Conservation (phyloP, 2,888 invertebrate species). For the Orthonychiurus folsomi region DNA sequence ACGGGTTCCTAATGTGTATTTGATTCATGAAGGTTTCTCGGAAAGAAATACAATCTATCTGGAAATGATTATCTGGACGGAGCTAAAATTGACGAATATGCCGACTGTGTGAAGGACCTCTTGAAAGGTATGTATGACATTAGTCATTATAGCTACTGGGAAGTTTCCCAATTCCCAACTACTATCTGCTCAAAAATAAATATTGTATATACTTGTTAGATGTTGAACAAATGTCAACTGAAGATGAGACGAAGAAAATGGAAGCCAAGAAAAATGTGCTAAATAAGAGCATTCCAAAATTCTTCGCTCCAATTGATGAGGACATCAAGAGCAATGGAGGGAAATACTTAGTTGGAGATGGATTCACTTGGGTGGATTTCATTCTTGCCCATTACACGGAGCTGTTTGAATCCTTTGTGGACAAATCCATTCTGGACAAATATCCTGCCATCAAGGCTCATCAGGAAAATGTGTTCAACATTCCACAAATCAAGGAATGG, state of each 20-base stretch:
- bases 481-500: conserved; percentile 5
- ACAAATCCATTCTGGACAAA: background rate
- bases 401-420: background rate
- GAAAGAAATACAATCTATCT: background rate
- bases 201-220: too few species aligned
- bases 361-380: conserved; percentile 4
- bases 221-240: too few species aligned
- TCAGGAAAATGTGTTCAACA: background rate
- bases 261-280: background rate
- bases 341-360: background rate
- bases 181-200: too few species aligned
- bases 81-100: background rate
- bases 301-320: background rate
- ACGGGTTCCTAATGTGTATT: too few species aligned
- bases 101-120: background rate
- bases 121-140: background rate
- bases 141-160: too few species aligned
- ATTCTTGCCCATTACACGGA: background rate
- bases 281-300: background rate
- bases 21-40: too few species aligned
- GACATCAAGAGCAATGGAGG: background rate
- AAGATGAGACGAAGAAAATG: background rate
- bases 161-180: too few species aligned
- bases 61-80: background rate
- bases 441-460: background rate